Percentiles rank a stretch among this genome's conserved stretches.
Evolutionary conservation across 2,888 invertebrate genomes (phyloP).

Genomic region (Acheta domesticus): DNA sequence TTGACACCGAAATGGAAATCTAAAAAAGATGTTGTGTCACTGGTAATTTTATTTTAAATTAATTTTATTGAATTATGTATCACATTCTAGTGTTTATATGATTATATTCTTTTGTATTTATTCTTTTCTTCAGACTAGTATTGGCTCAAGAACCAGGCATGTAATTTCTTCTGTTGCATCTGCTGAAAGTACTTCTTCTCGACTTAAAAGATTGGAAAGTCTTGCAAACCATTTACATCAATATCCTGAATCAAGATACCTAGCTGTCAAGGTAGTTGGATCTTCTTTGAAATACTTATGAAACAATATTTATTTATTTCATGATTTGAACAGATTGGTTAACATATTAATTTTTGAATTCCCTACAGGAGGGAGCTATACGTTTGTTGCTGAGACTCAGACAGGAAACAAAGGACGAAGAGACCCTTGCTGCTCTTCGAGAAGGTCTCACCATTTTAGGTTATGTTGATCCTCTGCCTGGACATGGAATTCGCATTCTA

Average conservation of each 20-base stretch:
- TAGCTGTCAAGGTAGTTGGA: slow-evolving; percentile 63
- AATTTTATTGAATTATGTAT: background rate
- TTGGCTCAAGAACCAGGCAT: slow-evolving; percentile 63
- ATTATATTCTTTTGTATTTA: too few relatives aligned
- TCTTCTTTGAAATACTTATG: too few relatives aligned
- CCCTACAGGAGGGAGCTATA: slow-evolving; percentile 63
- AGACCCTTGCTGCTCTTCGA: slow-evolving; percentile 46
- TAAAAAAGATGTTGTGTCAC: slow-evolving; percentile 42
- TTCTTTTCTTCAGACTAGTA: slow-evolving; percentile 51
- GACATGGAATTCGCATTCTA: slow-evolving; percentile 73
- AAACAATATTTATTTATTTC: too few relatives aligned
- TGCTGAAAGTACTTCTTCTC: slow-evolving; percentile 57
- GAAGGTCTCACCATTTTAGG: slow-evolving; percentile 70
- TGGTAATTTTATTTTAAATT: slow-evolving; percentile 35
- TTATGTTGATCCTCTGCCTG: slow-evolving; percentile 62
- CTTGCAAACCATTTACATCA: slow-evolving; percentile 68
- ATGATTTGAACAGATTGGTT: too few relatives aligned
- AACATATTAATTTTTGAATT: slow-evolving; percentile 35
- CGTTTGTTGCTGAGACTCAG: slow-evolving; percentile 60
- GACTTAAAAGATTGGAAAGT: slow-evolving; percentile 62
- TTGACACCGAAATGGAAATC: slow-evolving; percentile 52
- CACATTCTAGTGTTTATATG: background rate
- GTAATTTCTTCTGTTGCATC: slow-evolving; percentile 60
- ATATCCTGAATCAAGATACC: slow-evolving; percentile 69
- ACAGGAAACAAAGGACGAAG: slow-evolving; percentile 45